phyloP scores from a whole-genome alignment of 2,113 vertebrate genomes.

The Noturus placidus region DNA sequence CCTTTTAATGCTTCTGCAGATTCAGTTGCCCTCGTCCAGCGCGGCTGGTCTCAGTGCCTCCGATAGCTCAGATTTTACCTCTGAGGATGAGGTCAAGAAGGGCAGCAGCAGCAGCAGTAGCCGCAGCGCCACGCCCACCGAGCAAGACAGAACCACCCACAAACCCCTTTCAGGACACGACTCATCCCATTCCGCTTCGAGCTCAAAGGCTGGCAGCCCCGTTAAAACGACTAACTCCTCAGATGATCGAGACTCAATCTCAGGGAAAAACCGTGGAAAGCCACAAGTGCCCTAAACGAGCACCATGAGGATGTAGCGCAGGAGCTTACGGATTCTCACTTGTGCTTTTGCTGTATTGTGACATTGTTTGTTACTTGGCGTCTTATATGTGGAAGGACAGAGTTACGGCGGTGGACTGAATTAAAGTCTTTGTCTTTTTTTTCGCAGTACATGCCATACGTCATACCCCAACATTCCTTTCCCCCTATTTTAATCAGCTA shows the following conservation, averaged over 20 bases:
- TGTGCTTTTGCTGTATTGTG: constrained; percentile 26
- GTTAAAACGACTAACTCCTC: neutral
- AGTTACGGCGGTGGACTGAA: neutral
- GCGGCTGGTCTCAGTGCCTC: constrained; percentile 71
- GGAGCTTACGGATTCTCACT: constrained; percentile 10
- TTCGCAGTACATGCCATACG: constrained; percentile 7
- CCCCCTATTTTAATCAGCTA: neutral
- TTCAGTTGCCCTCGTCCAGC: constrained; percentile 81
- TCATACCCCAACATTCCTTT: neutral
- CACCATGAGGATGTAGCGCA: neutral
- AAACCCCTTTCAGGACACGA: neutral
- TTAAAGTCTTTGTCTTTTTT: constrained; percentile 33
- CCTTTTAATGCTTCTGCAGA: constrained; percentile 66
- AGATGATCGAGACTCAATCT: neutral
- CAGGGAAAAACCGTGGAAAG: constrained; percentile 26
- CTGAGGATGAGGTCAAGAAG: constrained; percentile 91
- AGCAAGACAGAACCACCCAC: neutral
- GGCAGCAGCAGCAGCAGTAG: constrained; percentile 59
- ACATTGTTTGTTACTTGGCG: constrained; percentile 22
- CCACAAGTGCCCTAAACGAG: constrained; percentile 6
- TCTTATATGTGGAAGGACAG: constrained; percentile 28
- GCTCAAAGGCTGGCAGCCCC: neutral
- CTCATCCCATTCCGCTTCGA: constrained; percentile 15
- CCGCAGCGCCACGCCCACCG: constrained; percentile 27
- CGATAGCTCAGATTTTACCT: constrained; percentile 83